Evolutionary conservation across 2,113 vertebrate species (phyloP), one percentile per base, ranked within the genome.

Genomic region (Ardeotis arabs): DNA sequence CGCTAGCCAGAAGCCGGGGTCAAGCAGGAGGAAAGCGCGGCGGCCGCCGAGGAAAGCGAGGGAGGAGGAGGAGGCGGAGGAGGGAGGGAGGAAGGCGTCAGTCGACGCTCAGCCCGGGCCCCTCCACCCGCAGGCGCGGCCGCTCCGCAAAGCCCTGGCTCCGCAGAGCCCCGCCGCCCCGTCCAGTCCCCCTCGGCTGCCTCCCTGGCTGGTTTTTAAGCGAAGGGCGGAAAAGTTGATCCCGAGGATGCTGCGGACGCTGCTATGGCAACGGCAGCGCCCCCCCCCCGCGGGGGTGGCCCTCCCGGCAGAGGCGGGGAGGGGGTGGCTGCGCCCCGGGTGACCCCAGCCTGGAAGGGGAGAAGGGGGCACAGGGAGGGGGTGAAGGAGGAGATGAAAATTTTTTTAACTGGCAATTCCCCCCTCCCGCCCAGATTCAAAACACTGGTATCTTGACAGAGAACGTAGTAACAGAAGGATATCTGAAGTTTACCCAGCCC

Each of bases 201-300:
- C 49, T 21, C 94, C 90, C 74, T 3, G 94, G 93, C 92, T 93
- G 41, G 94, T 96, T 92, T 83, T 91, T 4, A 10, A 74, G 79
- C 22, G 35, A 87, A 22, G 68, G 35, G 94, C 88, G 77, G 49
- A 96, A 96, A 98, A 98, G 97, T 98, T 97, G 97, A 93, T 86
- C 21, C 95, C 77, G 95, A 95, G 96, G 97, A 95, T 93, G 96
- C 84, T 58, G 97, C 74, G 47, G 67, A 67, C 56, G 96, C 86
- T 98, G 96, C 97, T 59, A 97, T 98, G 93, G 97, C 86, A 97
- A 98, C 97, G 3, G 84, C 91, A 59, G 94, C 70, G 84, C 86
- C 23, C 33, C 31, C 12, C 20, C 45, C 18, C 50, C 50, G 22
- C 49, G 49, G 49, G 49, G 49, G 22, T 22, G 22, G 9, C 29